Base-by-base conservation (phyloP, 2,888 invertebrate species). In the Fissipunctia ypsillon region DNA sequence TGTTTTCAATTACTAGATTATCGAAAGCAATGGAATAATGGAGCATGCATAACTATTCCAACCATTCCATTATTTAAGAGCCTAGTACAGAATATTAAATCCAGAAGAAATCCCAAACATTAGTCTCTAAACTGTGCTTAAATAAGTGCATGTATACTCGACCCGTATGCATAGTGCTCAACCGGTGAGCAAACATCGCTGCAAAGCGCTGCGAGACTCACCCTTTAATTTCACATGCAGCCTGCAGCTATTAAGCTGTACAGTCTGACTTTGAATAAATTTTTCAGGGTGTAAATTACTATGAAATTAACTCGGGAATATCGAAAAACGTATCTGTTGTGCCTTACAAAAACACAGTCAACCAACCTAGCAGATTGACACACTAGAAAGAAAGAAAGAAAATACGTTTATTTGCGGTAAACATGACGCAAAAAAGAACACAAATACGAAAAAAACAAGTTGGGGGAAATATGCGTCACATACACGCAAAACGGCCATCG, bases 171-270 rank as follows among this genome's bases (percentile, higher is more conserved):
- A 74, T 66, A 65, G 76, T 71, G 43, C 69, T 69, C 38, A 72
- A 61, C 43, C 50, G 63, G 48, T 69, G 28, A 41, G 69, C 52
- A 81, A 76, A 81, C 81, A 76, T 19, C 48, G 59, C 48, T 67
- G 38, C 19, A 59, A 54, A 77, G 78, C 57, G 64, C 67, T 69
- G 28, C 45, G 6, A 60, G 60, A 28, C 64, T 25, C 25, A 31
- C 22, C 64, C 48, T 66, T 43, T 65, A 70, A 68, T 79, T 70
- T 60, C 45, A n/a, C 64, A 54, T 67, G n/a, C 50, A 65, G 41
- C 56, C n/a, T 38, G 12, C 31, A 66, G 45, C 52, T 43, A 79
- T 74, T 68, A 70, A 56, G 28, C 14, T 80, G n/a, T 56, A 50
- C 25, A 63, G 45, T 19, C 16, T 45, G 38, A 59, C n/a, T 70